phyloP scores from a whole-genome alignment of 1,140 invertebrate species.

The Copidosoma floridanum region DNA sequence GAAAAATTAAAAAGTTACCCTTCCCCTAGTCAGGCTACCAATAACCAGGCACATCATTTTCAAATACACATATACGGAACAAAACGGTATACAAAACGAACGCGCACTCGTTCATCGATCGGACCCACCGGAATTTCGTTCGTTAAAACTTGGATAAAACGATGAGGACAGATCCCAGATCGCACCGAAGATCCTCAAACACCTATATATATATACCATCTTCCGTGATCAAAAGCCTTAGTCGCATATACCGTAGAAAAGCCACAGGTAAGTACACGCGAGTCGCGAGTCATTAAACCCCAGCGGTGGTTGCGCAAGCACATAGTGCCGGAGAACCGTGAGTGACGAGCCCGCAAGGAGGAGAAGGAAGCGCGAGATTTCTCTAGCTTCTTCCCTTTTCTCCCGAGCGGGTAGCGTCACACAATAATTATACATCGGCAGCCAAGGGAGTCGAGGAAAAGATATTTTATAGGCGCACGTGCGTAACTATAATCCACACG shows the following conservation, averaged over 20 bases:
- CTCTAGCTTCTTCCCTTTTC: background rate
- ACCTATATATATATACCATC: slow-evolving; percentile 15
- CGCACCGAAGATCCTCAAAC: background rate
- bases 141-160: too few species aligned
- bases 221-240: too few species aligned
- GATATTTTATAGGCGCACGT: background rate
- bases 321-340: background rate
- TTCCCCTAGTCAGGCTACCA: too few species aligned
- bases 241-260: background rate
- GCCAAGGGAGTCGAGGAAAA: too few species aligned
- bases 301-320: background rate
- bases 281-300: slow-evolving; percentile 3
- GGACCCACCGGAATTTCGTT: too few species aligned
- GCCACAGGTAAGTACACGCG: background rate
- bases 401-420: too few species aligned
- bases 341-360: background rate
- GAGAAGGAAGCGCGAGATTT: background rate
- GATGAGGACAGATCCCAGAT: too few species aligned
- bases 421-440: slow-evolving; percentile 7
- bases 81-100: too few species aligned
- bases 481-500: slow-evolving; percentile 6
- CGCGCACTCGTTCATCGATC: too few species aligned
- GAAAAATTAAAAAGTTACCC: too few species aligned
- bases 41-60: too few species aligned
- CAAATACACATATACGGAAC: too few species aligned